A percentile compares a stretch with the other conserved stretches of the same genome.
Evolutionary conservation across 2,888 invertebrate species (phyloP).

Genomic region (Agrypnus murinus): DNA sequence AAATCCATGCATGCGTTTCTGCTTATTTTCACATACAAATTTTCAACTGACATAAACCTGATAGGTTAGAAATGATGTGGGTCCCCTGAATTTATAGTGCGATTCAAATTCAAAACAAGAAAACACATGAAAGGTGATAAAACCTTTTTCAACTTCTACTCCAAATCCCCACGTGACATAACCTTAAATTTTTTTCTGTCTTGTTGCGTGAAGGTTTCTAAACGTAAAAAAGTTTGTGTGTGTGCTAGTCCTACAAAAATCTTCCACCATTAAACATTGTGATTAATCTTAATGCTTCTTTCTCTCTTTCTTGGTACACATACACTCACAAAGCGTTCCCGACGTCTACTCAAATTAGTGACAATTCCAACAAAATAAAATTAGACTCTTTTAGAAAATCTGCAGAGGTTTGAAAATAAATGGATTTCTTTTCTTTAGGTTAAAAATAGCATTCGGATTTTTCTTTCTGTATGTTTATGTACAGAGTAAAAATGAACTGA

Average conservation of each 20-base stretch:
- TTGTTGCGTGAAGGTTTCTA: too few species aligned
- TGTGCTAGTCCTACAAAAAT: too few species aligned
- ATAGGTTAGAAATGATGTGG: constrained; percentile 18
- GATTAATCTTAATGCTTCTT: too few species aligned
- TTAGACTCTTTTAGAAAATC: constrained; percentile 14
- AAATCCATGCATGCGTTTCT: too few species aligned
- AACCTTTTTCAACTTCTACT: constrained; percentile 1
- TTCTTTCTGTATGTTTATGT: too few species aligned
- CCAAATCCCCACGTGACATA: neutral
- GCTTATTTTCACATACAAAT: constrained; percentile 2
- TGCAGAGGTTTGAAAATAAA: neutral
- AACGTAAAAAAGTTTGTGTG: too few species aligned
- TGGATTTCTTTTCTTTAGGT: neutral
- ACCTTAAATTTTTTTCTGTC: neutral
- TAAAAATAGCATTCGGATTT: too few species aligned
- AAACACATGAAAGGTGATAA: constrained; percentile 11
- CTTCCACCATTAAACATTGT: too few species aligned
- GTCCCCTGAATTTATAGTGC: constrained; percentile 2
- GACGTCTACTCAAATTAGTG: constrained; percentile 8
- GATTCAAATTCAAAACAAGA: constrained; percentile 3
- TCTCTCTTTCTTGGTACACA: too few species aligned
- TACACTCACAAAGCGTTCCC: neutral
- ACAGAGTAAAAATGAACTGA: too few species aligned
- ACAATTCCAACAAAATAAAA: neutral
- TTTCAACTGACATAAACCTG: constrained; percentile 18